Conservation (phyloP, 2,113 vertebrate species). For the Galemys pyrenaicus region DNA sequence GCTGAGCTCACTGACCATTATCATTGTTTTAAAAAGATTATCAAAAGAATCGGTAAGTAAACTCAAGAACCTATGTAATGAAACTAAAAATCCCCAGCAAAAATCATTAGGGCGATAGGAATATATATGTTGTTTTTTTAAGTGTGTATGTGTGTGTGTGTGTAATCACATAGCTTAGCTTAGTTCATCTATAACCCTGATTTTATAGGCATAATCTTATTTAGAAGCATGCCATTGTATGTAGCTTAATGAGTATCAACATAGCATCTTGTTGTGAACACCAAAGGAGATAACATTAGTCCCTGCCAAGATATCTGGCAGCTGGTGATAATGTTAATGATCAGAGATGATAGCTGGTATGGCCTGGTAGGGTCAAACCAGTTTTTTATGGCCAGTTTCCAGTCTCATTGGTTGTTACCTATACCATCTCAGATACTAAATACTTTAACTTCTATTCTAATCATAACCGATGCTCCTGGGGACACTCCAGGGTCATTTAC, state of each 20-base stretch:
- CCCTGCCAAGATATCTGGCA: neutral
- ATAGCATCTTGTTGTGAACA: neutral
- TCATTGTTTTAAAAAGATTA: neutral
- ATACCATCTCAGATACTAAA: neutral
- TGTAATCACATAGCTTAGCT: neutral
- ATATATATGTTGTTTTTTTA: neutral
- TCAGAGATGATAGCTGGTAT: neutral
- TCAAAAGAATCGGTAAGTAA: neutral
- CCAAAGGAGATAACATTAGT: neutral
- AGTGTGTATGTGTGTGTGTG: too few species aligned
- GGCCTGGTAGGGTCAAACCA: neutral
- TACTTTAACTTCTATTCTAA: conserved; percentile 24
- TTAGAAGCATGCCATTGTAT: neutral
- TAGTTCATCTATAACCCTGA: neutral
- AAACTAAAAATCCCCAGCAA: neutral
- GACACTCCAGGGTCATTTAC: neutral
- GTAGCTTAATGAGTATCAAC: neutral
- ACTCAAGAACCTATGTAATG: neutral
- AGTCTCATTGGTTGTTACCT: neutral
- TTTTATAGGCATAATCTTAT: conserved; percentile 32
- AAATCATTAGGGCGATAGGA: neutral
- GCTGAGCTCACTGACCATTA: neutral
- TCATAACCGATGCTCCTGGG: neutral
- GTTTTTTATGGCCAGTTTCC: neutral
- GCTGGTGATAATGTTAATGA: neutral